Percentiles rank a stretch among this genome's conserved stretches.
Conservation (phyloP, 2,113 vertebrate genomes). For the Malurus melanocephalus region DNA sequence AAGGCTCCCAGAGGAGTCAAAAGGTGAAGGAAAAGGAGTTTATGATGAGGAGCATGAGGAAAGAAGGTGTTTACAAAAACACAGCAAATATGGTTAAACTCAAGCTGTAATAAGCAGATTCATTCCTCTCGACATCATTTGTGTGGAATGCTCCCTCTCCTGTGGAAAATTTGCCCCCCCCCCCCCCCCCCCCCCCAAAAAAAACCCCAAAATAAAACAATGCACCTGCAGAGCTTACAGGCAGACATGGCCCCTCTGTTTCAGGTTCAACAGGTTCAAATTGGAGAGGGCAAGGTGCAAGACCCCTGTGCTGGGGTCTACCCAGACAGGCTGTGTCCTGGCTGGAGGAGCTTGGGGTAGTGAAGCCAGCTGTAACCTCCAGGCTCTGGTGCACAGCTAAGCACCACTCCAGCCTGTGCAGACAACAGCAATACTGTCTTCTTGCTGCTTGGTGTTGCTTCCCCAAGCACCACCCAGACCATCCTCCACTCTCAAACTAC, state of each 20-base stretch:
- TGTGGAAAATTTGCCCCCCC: background rate
- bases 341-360: background rate
- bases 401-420: background rate
- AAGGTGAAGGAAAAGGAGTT: background rate
- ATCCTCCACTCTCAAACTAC: background rate
- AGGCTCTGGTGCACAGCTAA: fast-evolving
- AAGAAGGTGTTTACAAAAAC: background rate
- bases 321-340: background rate
- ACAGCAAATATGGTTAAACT: background rate
- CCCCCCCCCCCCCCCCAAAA: no score
- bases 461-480: background rate
- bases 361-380: background rate
- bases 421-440: background rate
- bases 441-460: background rate
- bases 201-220: no score
- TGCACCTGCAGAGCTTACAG: background rate
- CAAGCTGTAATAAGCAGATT: background rate
- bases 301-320: background rate
- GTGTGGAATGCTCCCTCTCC: slow-evolving; percentile 18
- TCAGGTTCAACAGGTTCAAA: background rate
- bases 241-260: background rate
- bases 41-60: background rate
- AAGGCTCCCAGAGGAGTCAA: background rate
- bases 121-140: background rate
- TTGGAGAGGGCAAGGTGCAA: background rate